A percentile compares a stretch with the other conserved stretches of the same genome.
These are phyloP conservation scores for Calliphora vomitoria DNA, from an alignment of 2,888 invertebrate species.

Conservation along the genomic window DNA sequence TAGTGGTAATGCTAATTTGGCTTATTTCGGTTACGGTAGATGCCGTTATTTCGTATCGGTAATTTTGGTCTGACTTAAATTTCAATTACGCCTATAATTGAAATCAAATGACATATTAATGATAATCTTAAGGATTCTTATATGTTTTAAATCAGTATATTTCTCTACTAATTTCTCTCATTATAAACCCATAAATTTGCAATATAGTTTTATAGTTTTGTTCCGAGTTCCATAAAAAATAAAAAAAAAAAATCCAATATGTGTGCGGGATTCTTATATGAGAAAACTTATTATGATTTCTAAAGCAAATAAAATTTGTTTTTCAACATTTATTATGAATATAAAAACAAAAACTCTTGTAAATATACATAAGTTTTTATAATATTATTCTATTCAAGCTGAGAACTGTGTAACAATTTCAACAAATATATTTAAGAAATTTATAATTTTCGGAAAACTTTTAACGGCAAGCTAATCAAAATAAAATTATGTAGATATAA, in stretches of 20 bases:
- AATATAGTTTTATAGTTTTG: background rate
- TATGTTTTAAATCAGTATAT: no score
- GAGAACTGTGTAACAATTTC: background rate
- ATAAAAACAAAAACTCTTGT: constrained; percentile 49
- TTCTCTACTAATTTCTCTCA: background rate
- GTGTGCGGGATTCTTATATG: constrained; percentile 3
- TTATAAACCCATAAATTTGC: background rate
- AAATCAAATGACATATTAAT: background rate
- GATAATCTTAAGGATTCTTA: background rate
- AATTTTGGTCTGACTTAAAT: no score
- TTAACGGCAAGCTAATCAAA: no score
- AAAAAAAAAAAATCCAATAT: background rate
- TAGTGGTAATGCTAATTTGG: no score
- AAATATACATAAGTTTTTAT: constrained; percentile 38
- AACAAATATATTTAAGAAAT: background rate
- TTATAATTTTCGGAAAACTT: background rate
- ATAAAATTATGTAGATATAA: background rate
- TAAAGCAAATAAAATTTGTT: constrained; percentile 60
- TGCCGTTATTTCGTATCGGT: no score
- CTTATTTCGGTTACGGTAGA: no score
- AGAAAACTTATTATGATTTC: constrained; percentile 32
- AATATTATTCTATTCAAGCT: background rate
- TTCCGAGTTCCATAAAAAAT: background rate
- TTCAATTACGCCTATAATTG: no score
- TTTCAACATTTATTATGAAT: constrained; percentile 53